Base-by-base conservation (phyloP, 2,113 vertebrate species). In the Alligator sinensis region DNA sequence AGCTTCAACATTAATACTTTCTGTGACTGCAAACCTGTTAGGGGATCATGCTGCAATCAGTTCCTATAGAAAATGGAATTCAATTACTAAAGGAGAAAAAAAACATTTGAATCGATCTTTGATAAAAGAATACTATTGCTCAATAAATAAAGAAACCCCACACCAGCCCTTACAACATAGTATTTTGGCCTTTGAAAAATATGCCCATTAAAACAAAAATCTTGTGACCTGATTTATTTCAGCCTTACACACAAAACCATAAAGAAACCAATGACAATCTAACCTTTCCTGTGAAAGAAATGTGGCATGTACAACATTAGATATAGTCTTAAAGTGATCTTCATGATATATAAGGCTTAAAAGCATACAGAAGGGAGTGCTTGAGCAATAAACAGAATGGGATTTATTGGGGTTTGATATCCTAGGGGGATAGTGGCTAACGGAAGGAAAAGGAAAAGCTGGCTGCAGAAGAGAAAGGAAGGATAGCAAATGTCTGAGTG, bases 151-250 rank as follows among this genome's bases (percentile, higher is more conserved):
- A 83, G 30, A 79, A 85, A 63, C 54, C 28, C 47, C 30, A 3
- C 54, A n/a, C 14, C 13, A 94, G 34, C 2, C 27, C 8, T 1
- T 0, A 2, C 85, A 86, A 63, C 77, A 30, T 3, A 80, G 21
- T 17, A 22, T 15, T 17, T 25, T 2, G 0, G 19, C 9, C 22
- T 28, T 80, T 84, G 38, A 83, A 47, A 38, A 6, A 59, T 0
- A 0, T 11, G 3, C 10, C 9, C 3, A 2, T 19, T 0, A 3
- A 47, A 92, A 34, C 22, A 22, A 5, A 3, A 0, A 0, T 61
- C 16, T 91, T 87, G 75, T 76, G 16, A 60, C 87, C n/a, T 8
- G 10, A 5, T 34, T 92, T 72, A 17, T 54, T 87, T 77, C 54
- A 78, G 74, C 16, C 6, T 47, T 34, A 28, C 27, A 8, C 18